Evolutionary conservation across 1,140 invertebrate species (phyloP), one percentile per base, ranked within the genome.

Genomic region (Matsumurasca onukii): DNA sequence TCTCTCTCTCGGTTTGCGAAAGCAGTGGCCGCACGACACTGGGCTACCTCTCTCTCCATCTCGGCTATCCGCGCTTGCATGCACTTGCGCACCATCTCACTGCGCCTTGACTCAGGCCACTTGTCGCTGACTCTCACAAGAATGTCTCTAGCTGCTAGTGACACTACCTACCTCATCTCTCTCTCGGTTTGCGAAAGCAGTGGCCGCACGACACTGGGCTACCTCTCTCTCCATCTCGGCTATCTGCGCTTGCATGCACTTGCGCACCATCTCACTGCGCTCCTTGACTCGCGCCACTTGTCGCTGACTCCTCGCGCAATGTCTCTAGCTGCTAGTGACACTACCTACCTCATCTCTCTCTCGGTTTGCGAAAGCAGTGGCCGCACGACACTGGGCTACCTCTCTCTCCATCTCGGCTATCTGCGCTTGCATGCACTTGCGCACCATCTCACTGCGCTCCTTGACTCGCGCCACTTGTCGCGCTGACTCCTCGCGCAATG

Each of bases 401-500:
- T 89, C 86, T 67, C 83, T 80, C 73, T 90, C 88, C 74, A 89
- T 76, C 69, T 88, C 86, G 0, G 82, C 81, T 27, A 90, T 83
- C 73, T 89, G 85, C 25, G 82, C 82, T 75, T 89, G 88, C 76
- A 87, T 81, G 13, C 81, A 80, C 71, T 80, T 77, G 34, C 84
- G 80, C 1, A 86, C 79, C 1, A 81, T 80, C 70, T 92, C 89
- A 12, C 85, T 85, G 39, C 88, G 81, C 59, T 89, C 88, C 68
- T 89, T 89, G 12, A 85, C 85, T 17, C 88, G 80, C 1, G 85
- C 82, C 0, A 92, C 82, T 69, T 90, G 89, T 55, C 89, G 80
- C 0, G 89, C 88, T 0, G 88, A 88, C 72, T 91, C 89, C 62
- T 90, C 87, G 2, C 89, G 78, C 9, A 89, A 80, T 29, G 84